phyloP scores from a whole-genome alignment of 2,113 vertebrate genomes.

The Labeo catla region DNA sequence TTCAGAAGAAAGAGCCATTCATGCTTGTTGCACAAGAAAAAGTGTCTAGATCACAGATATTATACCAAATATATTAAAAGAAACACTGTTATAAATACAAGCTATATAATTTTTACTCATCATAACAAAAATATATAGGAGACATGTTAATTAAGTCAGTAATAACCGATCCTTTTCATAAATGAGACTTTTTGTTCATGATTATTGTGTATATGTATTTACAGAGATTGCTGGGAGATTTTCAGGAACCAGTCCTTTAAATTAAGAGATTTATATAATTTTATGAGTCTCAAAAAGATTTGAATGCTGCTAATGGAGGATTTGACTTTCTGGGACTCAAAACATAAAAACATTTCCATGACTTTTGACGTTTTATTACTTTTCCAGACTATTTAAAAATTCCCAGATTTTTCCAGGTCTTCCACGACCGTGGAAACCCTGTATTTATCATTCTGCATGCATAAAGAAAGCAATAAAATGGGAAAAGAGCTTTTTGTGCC shows the following conservation, averaged over 20 bases:
- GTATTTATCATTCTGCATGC: conserved; percentile 28
- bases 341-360: not conserved
- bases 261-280: not conserved
- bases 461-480: not conserved
- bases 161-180: not conserved
- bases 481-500: not conserved
- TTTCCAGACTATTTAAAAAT: conserved; percentile 17
- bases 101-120: not conserved
- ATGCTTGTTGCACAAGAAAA: not conserved
- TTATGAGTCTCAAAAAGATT: not conserved
- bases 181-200: not conserved
- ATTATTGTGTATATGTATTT: not conserved
- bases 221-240: not conserved
- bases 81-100: not conserved
- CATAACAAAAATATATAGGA: not conserved
- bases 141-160: not conserved
- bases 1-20: not conserved
- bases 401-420: not conserved
- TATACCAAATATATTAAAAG: not conserved
- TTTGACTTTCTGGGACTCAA: not conserved
- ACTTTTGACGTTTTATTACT: conserved; percentile 13
- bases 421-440: not conserved
- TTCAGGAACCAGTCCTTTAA: not conserved
- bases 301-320: not conserved
- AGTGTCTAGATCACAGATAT: not conserved